A percentile compares a stretch with the other conserved stretches of the same genome.
These are phyloP conservation scores for Malurus splendens DNA, from an alignment of 2,797 vertebrate species.

Conservation along the genomic window DNA sequence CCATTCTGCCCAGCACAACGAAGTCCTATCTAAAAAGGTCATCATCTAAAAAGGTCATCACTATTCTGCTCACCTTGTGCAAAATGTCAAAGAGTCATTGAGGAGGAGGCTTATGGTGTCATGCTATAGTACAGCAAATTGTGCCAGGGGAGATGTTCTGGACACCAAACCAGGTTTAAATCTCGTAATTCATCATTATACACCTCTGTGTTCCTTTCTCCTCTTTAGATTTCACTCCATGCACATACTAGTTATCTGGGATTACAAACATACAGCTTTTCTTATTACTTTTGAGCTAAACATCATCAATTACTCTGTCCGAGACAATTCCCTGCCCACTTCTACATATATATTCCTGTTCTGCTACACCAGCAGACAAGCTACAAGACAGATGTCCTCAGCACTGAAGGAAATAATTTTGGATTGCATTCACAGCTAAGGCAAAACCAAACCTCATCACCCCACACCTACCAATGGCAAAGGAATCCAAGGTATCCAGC, in stretches of 20 bases:
- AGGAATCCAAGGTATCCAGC: conserved; percentile 81
- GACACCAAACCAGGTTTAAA: not conserved
- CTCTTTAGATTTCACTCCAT: not conserved
- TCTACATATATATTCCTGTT: not conserved
- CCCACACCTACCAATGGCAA: conserved; percentile 67
- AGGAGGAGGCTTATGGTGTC: not conserved
- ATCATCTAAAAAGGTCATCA: not conserved
- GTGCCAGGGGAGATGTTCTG: not conserved
- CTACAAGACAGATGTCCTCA: not conserved
- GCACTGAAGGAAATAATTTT: not conserved
- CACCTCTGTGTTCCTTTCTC: not conserved
- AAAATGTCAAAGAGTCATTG: not conserved
- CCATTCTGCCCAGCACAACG: not conserved
- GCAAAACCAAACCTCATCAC: not conserved
- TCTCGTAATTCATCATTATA: not conserved
- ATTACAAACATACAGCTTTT: not conserved
- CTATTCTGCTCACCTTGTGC: not conserved
- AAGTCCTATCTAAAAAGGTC: too few species aligned
- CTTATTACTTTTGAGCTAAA: not conserved
- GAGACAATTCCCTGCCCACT: not conserved
- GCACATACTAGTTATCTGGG: not conserved
- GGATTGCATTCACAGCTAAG: not conserved
- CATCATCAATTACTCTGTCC: not conserved
- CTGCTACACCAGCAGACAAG: not conserved
- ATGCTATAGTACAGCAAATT: not conserved